Evolutionary conservation across 2,797 vertebrate genomes (phyloP).

Genomic region (Cirrhinus molitorella): DNA sequence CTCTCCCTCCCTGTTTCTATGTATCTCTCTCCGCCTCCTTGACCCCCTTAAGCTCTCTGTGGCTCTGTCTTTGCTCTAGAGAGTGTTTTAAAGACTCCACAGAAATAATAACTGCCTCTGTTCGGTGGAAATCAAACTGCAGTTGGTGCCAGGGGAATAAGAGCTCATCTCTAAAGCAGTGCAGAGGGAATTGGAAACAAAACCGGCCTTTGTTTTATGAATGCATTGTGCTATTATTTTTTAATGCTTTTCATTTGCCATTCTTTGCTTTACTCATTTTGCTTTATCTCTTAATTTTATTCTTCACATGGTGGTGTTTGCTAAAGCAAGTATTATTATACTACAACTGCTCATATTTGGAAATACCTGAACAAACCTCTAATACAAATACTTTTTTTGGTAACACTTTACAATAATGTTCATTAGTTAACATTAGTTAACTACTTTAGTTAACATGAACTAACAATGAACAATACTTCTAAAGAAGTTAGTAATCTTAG

Average conservation of each 20-base stretch:
- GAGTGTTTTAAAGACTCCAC: constrained; percentile 53
- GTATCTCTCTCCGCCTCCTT: constrained; percentile 16
- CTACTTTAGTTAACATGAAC: too few species aligned
- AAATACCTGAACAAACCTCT: neutral
- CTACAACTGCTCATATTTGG: neutral
- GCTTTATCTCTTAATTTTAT: neutral
- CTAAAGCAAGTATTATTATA: neutral
- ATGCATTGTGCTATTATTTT: neutral
- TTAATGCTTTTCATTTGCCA: neutral
- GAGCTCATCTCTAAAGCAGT: constrained; percentile 19
- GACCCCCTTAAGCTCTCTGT: constrained; percentile 45
- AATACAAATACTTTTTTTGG: neutral
- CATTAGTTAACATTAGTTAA: too few species aligned
- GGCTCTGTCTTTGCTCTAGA: constrained; percentile 35
- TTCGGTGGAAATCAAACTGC: constrained; percentile 44
- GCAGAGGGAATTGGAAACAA: constrained; percentile 38
- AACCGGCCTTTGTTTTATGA: constrained; percentile 12
- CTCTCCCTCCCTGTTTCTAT: constrained; percentile 30
- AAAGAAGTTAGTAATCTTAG: too few species aligned
- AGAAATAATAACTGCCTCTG: constrained; percentile 50
- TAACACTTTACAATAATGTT: too few species aligned
- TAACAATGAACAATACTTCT: too few species aligned
- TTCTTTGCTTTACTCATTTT: neutral
- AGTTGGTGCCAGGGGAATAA: constrained; percentile 52
- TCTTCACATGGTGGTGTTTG: neutral